phyloP scores from a whole-genome alignment of 2,888 invertebrate species.

The Ganaspis brasiliensis region DNA sequence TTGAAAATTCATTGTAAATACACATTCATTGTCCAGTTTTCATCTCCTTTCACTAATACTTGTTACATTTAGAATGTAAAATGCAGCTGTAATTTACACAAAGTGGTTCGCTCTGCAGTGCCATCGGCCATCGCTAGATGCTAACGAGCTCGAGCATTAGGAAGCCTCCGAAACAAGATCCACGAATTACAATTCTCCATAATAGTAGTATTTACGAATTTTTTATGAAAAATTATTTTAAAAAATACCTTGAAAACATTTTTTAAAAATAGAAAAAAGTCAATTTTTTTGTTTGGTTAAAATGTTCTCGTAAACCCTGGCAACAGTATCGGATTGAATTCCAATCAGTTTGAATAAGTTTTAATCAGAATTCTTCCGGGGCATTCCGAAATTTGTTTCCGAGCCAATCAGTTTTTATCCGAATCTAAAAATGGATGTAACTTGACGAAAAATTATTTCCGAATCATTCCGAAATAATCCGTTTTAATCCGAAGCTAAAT shows the following conservation, averaged over 20 bases:
- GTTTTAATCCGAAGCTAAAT: no score
- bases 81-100: constrained; percentile 31
- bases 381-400: no score
- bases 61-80: constrained; percentile 24
- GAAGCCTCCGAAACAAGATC: constrained; percentile 32
- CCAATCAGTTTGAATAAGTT: no score
- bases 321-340: no score
- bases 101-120: constrained; percentile 26
- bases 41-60: constrained; percentile 13
- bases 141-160: constrained; percentile 39
- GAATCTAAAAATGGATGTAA: no score
- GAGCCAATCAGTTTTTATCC: no score
- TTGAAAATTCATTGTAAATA: constrained; percentile 24
- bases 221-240: not conserved
- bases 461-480: no score
- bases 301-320: no score
- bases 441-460: no score
- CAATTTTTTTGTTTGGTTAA: no score
- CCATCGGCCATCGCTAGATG: constrained; percentile 27
- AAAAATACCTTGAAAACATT: not conserved
- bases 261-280: no score
- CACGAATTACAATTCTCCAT: constrained; percentile 6
- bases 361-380: no score
- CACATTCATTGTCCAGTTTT: constrained; percentile 4
- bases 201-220: constrained; percentile 7